phyloP scores from a whole-genome alignment of 2,888 invertebrate species.

The Eumacrocentrus americanus region DNA sequence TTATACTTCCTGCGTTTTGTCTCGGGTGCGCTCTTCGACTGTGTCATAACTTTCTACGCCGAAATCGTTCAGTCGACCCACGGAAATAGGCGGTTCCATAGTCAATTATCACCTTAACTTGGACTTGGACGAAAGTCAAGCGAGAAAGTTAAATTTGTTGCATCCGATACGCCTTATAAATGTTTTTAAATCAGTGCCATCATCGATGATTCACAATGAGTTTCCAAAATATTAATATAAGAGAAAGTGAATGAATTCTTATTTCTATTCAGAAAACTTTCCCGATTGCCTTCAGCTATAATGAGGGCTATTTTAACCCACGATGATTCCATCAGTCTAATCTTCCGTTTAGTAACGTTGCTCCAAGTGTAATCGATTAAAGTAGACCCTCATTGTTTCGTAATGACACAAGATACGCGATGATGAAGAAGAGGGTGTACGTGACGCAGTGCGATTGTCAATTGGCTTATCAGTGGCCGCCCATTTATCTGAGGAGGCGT shows the following conservation, averaged over 20 bases:
- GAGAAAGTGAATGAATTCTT: background rate
- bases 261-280: background rate
- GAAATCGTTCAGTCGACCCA: too few relatives aligned
- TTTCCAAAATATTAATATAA: background rate
- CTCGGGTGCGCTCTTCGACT: too few relatives aligned
- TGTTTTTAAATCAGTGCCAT: background rate
- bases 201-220: background rate
- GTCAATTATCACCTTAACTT: background rate
- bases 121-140: background rate
- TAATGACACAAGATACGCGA: slow-evolving; percentile 19
- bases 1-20: too few relatives aligned
- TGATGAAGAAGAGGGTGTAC: background rate
- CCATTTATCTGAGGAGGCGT: slow-evolving; percentile 4
- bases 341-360: background rate
- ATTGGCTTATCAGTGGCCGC: slow-evolving; percentile 7
- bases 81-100: background rate
- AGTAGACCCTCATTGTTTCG: slow-evolving; percentile 27
- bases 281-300: background rate
- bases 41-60: too few relatives aligned
- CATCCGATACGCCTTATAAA: background rate
- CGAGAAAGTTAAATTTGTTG: background rate
- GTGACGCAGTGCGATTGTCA: background rate
- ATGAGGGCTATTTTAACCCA: background rate
- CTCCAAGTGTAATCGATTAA: background rate
- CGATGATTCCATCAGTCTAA: background rate